Base-by-base conservation (phyloP, 2,797 vertebrate species). In the Clarias fuscus region DNA sequence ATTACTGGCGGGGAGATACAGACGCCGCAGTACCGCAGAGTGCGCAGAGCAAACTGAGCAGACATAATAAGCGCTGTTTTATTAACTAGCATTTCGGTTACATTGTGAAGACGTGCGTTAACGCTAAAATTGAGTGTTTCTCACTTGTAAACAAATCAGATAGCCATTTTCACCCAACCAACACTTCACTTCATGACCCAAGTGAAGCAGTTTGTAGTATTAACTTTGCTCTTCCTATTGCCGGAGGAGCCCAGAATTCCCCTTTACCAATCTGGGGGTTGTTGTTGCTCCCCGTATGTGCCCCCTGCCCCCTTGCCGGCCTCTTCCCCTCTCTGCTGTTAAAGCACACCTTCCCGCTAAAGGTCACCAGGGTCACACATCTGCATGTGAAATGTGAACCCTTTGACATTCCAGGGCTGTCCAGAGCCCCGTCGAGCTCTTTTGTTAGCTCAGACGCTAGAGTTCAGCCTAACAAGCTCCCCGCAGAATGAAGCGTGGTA, bases 301-400 rank as follows among this genome's bases (percentile, higher is more conserved):
- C 72, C 67, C 80, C 85, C 73, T 84, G 78, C 67, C 88, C 76
- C 61, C 75, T 86, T 90, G 89, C 91, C 91, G 91, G 88, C 90
- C 88, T 92, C 91, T 92, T 91, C 90, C 91, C 91, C 88, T 91
- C 88, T 91, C 89, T 83, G 93, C 93, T 94, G 95, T 95, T 95
- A 95, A 95, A 95, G 94, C 93, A 91, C 95, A 94, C 92, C 93
- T 95, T 95, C 95, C 86, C 89, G 92, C 92, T 95, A 96, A 92
- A 95, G 95, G 96, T 96, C 95, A 96, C 95, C 91, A 94, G 93
- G 95, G 96, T 96, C 96, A 95, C 95, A 97, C 97, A 98, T 98
- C 97, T 98, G 96, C 96, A 97, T 97, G 97, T 97, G 97, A 97
- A 98, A 98, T 97, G 95, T 96, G 96, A 97, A 97, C 97, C 93